Evolutionary conservation across 2,888 invertebrate genomes (phyloP).

Genomic region (Sinelater perroti): DNA sequence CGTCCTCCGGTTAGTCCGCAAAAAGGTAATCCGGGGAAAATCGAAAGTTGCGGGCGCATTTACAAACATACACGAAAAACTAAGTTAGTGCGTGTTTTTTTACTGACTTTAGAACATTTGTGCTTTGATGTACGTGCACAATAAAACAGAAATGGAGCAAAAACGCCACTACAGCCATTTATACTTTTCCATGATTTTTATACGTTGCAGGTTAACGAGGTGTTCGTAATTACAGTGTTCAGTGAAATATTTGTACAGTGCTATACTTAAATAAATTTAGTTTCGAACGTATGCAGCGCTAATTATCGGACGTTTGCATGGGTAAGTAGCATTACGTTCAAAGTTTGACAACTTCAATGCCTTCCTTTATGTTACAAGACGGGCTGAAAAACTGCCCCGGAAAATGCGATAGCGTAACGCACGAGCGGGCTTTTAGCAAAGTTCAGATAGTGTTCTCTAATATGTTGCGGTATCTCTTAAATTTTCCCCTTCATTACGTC

Average conservation of each 20-base stretch:
- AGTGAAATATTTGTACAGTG: background rate
- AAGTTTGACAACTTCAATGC: background rate
- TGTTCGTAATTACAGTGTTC: background rate
- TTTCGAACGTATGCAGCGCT: no score
- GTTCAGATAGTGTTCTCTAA: slow-evolving; percentile 15
- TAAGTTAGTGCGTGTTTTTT: background rate
- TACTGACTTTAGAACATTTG: background rate
- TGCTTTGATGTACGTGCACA: background rate
- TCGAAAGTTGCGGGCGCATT: slow-evolving; percentile 23
- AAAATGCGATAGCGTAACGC: slow-evolving; percentile 1
- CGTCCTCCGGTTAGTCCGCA: slow-evolving; percentile 31
- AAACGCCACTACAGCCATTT: slow-evolving; percentile 6
- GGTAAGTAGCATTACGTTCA: slow-evolving; percentile 12
- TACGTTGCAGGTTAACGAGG: background rate
- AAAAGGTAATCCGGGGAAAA: slow-evolving; percentile 25
- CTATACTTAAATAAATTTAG: background rate
- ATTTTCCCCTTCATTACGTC: slow-evolving; percentile 32
- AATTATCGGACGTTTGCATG: no score
- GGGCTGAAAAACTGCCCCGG: background rate
- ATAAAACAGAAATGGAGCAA: background rate
- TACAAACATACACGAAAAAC: slow-evolving; percentile 1
- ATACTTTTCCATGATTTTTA: background rate
- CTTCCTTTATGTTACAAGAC: slow-evolving; percentile 20
- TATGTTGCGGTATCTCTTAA: slow-evolving; percentile 21
- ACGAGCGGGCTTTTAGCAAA: background rate